Evolutionary conservation across 2,113 vertebrate species (phyloP).

Genomic region (Parus major): DNA sequence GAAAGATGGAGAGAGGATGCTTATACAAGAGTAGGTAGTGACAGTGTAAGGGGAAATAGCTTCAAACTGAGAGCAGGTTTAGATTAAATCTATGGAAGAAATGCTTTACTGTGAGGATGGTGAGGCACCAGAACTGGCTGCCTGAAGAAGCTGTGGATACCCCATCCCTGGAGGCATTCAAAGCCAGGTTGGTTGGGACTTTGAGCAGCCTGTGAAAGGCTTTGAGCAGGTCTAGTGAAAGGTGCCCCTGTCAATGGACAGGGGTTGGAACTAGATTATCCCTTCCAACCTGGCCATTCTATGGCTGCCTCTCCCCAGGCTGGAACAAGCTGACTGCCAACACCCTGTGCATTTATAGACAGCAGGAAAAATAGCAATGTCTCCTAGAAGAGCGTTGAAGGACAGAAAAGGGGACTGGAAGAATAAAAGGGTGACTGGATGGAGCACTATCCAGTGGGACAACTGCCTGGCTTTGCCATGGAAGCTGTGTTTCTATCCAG

Average conservation of each 20-base stretch:
- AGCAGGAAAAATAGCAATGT: neutral
- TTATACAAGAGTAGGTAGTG: neutral
- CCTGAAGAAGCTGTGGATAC: neutral
- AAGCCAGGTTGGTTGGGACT: neutral
- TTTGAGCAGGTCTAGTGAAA: neutral
- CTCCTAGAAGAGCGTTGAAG: neutral
- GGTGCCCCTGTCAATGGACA: neutral
- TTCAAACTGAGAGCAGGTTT: neutral
- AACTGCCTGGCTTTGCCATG: neutral
- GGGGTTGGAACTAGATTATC: neutral
- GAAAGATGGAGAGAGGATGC: neutral
- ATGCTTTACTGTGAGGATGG: neutral
- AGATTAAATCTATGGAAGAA: neutral
- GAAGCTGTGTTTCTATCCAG: neutral
- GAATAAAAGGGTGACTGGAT: neutral
- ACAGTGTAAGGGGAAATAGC: neutral
- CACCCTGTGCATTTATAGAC: neutral
- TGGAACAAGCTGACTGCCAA: neutral
- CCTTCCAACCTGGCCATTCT: neutral
- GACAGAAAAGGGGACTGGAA: neutral
- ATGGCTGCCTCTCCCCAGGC: neutral
- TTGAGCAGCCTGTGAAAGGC: neutral
- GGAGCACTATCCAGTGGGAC: neutral
- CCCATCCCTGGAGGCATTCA: neutral
- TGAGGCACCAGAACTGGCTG: neutral